phyloP scores from a whole-genome alignment of 2,113 vertebrate genomes.

The Malurus alboscapulatus region DNA sequence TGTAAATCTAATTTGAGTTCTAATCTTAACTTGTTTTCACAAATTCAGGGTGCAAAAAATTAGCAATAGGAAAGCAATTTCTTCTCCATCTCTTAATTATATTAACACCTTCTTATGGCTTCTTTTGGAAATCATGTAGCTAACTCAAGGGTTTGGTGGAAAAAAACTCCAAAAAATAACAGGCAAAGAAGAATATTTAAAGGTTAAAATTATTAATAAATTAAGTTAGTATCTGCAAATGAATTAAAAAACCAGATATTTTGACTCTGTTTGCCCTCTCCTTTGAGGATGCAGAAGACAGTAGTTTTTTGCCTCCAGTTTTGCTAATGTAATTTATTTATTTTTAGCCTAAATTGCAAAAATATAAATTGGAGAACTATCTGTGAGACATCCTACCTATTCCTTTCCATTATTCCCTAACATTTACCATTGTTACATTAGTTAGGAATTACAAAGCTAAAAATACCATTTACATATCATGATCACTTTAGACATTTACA shows the following conservation, averaged over 20 bases:
- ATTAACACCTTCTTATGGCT: not conserved
- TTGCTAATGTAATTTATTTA: not conserved
- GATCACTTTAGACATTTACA: not conserved
- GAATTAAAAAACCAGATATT: not conserved
- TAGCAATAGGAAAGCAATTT: not conserved
- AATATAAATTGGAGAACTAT: not conserved
- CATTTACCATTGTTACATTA: not conserved
- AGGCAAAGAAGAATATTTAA: not conserved
- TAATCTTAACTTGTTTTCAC: not conserved
- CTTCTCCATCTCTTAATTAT: not conserved
- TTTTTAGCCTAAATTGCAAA: not conserved
- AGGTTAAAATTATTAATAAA: not conserved
- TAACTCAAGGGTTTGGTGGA: not conserved
- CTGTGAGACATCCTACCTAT: not conserved
- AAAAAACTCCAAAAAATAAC: not conserved
- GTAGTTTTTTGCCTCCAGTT: not conserved
- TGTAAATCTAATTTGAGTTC: not conserved
- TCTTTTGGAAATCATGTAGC: not conserved
- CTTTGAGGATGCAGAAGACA: not conserved
- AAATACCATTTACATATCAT: not conserved
- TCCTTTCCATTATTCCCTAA: not conserved
- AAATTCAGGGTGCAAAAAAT: not conserved
- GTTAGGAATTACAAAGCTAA: not conserved
- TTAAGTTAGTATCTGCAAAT: not conserved
- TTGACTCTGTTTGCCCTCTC: not conserved